Evolutionary conservation across 2,888 invertebrate species (phyloP).

Genomic region (Heteromyza rotundicornis): DNA sequence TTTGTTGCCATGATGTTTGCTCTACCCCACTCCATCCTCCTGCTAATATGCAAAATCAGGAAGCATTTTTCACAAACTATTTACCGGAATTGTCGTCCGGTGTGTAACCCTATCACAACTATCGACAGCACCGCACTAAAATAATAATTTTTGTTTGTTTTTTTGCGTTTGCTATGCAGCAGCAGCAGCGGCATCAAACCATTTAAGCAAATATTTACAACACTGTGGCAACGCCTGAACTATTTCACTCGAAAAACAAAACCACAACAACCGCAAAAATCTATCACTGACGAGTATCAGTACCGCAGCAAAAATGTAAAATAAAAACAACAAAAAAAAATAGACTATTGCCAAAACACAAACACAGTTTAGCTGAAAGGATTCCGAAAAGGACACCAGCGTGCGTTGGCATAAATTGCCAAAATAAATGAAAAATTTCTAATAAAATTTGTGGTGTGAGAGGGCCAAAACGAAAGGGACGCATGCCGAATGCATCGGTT

Average conservation of each 20-base stretch:
- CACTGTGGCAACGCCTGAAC: background rate
- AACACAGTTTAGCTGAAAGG: slow-evolving; percentile 6
- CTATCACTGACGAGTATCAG: slow-evolving; percentile 19
- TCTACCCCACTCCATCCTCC: too few relatives aligned
- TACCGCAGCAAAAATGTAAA: background rate
- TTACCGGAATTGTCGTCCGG: too few relatives aligned
- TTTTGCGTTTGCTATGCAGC: background rate
- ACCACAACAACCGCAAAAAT: slow-evolving; percentile 21
- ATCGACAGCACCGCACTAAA: background rate
- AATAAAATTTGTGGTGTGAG: slow-evolving; percentile 4
- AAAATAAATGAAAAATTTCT: slow-evolving; percentile 13
- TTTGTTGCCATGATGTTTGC: too few relatives aligned
- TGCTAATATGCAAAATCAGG: too few relatives aligned
- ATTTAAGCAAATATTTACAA: background rate
- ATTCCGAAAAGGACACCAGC: slow-evolving; percentile 10
- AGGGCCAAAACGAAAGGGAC: too few relatives aligned
- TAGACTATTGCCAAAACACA: background rate
- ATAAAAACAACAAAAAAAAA: background rate
- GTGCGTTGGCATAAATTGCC: slow-evolving; percentile 24
- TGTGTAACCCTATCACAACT: too few relatives aligned
- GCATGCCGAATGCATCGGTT: background rate
- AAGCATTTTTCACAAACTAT: too few relatives aligned
- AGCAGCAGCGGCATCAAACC: background rate
- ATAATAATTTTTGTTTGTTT: background rate
- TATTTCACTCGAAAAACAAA: background rate